Conservation (phyloP, 2,888 invertebrate genomes). For the Fabriciana adippe region DNA sequence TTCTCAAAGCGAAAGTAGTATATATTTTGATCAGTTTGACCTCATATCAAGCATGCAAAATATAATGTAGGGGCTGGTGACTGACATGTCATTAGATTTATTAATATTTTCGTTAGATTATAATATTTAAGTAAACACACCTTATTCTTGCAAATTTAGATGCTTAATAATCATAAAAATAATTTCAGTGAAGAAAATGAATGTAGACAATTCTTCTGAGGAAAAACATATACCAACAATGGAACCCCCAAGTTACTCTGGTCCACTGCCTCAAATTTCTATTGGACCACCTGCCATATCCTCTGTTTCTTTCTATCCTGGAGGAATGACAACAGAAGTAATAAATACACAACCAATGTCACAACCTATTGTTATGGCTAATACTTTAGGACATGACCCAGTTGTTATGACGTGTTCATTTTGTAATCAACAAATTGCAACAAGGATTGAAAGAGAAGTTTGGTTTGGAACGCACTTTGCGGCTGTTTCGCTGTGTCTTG, state of each 20-base stretch:
- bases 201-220: background rate
- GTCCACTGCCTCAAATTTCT: background rate
- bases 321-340: background rate
- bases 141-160: no score
- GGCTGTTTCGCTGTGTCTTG: slow-evolving; percentile 4
- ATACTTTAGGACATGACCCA: background rate
- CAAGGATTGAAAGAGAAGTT: slow-evolving; percentile 5
- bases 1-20: no score
- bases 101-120: no score
- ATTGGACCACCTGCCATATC: background rate
- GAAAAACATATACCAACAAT: no score
- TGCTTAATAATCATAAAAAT: background rate
- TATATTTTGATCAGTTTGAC: no score
- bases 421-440: slow-evolving; percentile 1
- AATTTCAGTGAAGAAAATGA: slow-evolving; percentile 5
- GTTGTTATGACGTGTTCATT: slow-evolving; percentile 1
- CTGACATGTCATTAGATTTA: no score
- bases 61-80: no score
- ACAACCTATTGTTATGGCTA: background rate
- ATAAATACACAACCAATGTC: background rate
- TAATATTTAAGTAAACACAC: no score
- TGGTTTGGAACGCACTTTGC: background rate
- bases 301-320: background rate
- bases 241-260: no score
- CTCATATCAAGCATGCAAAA: no score